These are phyloP conservation scores for Aplocera efformata DNA, from an alignment of 2,888 invertebrate species.

Conservation along the genomic window DNA sequence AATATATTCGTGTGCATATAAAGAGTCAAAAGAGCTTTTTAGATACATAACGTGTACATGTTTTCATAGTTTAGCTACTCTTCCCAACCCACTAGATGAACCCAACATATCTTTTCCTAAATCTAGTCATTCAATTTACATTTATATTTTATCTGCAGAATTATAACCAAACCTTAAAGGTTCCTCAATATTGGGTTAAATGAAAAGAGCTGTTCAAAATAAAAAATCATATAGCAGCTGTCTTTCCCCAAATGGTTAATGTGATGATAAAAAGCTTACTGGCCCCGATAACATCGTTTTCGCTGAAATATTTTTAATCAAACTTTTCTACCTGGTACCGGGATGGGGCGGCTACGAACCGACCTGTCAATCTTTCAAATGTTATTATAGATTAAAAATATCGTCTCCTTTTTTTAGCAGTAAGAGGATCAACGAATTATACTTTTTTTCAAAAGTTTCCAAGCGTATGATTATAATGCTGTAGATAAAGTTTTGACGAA, in stretches of 20 bases:
- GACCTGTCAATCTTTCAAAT: constrained; percentile 79
- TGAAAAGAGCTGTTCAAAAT: background rate
- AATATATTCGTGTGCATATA: too few species aligned
- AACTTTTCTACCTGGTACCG: constrained; percentile 71
- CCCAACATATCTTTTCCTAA: too few species aligned
- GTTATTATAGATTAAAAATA: constrained; percentile 79
- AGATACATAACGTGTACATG: too few species aligned
- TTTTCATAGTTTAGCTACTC: too few species aligned
- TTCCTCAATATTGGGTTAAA: too few species aligned
- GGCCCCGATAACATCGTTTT: constrained; percentile 54
- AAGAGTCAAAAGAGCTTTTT: too few species aligned
- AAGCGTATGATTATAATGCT: constrained; percentile 70
- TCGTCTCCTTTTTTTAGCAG: constrained; percentile 72
- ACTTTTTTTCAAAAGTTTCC: constrained; percentile 32
- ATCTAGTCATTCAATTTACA: too few species aligned
- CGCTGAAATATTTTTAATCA: constrained; percentile 79
- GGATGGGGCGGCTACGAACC: constrained; percentile 60
- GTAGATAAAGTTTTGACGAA: constrained; percentile 78
- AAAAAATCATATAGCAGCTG: constrained; percentile 25
- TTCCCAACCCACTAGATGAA: too few species aligned
- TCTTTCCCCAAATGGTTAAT: constrained; percentile 8
- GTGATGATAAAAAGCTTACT: constrained; percentile 31
- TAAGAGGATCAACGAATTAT: constrained; percentile 76
- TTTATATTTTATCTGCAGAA: too few species aligned
- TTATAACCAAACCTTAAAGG: too few species aligned